phyloP scores from a whole-genome alignment of 1,140 invertebrate genomes.

The Drosophila repletoides region DNA sequence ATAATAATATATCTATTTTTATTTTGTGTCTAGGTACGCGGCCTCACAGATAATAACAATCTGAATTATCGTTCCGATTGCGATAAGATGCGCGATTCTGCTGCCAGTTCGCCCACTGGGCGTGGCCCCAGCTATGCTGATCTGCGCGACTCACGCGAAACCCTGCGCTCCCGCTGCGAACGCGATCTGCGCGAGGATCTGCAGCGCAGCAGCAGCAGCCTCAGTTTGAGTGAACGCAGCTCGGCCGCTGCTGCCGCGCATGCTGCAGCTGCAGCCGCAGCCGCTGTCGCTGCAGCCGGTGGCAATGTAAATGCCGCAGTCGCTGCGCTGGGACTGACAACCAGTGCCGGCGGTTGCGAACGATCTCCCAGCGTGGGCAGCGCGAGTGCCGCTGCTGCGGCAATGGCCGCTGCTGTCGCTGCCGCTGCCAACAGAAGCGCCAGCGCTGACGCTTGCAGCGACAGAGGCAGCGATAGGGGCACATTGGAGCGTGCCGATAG shows the following conservation, averaged over 20 bases:
- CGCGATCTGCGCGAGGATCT: slow-evolving; percentile 75
- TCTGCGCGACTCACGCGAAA: slow-evolving; percentile 66
- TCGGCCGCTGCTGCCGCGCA: slow-evolving; percentile 65
- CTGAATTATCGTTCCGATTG: slow-evolving; percentile 84
- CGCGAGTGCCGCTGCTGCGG: slow-evolving; percentile 67
- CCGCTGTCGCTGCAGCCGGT: slow-evolving; percentile 59
- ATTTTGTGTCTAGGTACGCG: slow-evolving; percentile 83
- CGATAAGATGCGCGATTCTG: slow-evolving; percentile 78
- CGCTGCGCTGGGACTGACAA: slow-evolving; percentile 66
- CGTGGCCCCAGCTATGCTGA: slow-evolving; percentile 67
- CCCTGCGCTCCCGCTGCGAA: slow-evolving; percentile 69
- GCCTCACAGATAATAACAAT: slow-evolving; percentile 92
- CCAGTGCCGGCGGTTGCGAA: slow-evolving; percentile 71
- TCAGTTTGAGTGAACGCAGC: slow-evolving; percentile 72
- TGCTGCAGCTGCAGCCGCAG: slow-evolving; percentile 68
- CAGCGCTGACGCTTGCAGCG: slow-evolving; percentile 63
- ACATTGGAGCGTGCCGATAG: slow-evolving; percentile 75
- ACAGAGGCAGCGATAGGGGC: slow-evolving; percentile 75
- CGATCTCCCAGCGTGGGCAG: slow-evolving; percentile 80
- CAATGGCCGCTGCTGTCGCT: slow-evolving; percentile 68
- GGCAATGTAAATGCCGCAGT: slow-evolving; percentile 73
- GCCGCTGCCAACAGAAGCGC: slow-evolving; percentile 70
- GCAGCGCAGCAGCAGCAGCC: slow-evolving; percentile 73
- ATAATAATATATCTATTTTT: not conserved
- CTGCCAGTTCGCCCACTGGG: slow-evolving; percentile 72